These are phyloP conservation scores for Cavia aperea DNA, from an alignment of 2,113 vertebrate species.

Conservation along the genomic window DNA sequence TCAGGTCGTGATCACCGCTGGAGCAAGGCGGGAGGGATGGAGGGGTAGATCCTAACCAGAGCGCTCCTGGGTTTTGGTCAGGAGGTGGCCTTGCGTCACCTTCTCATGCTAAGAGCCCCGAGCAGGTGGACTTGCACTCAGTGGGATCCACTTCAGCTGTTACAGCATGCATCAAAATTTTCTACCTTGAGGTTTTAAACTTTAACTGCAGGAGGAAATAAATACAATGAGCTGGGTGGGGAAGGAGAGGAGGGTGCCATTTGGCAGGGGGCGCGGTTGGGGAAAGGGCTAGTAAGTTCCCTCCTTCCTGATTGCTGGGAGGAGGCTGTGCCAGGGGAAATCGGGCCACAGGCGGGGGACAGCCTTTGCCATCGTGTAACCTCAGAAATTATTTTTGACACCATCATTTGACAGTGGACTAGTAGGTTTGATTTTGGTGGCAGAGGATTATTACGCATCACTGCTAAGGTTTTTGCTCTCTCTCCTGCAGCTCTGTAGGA, in stretches of 20 bases:
- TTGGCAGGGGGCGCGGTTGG: neutral
- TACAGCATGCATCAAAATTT: neutral
- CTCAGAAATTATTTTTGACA: neutral
- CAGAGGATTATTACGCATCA: neutral
- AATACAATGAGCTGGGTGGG: neutral
- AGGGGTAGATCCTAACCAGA: neutral
- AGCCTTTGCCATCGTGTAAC: neutral
- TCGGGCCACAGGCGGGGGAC: neutral
- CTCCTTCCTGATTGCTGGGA: neutral
- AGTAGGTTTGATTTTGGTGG: slow-evolving; percentile 39
- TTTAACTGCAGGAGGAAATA: slow-evolving; percentile 24
- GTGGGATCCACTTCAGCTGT: neutral
- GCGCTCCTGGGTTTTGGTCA: neutral
- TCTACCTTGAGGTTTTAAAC: slow-evolving; percentile 20
- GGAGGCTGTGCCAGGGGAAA: neutral
- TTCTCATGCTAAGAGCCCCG: neutral
- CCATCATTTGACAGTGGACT: neutral
- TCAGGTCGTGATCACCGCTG: neutral
- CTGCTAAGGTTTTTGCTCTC: slow-evolving; percentile 19
- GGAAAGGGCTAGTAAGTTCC: neutral
- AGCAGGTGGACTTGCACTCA: neutral
- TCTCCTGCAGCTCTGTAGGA: slow-evolving; percentile 64
- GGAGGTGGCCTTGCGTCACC: neutral
- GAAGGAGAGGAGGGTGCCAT: neutral
- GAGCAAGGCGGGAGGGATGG: neutral